Base-by-base conservation (phyloP, 1,140 invertebrate species). In the Doryteuthis pealeii region DNA sequence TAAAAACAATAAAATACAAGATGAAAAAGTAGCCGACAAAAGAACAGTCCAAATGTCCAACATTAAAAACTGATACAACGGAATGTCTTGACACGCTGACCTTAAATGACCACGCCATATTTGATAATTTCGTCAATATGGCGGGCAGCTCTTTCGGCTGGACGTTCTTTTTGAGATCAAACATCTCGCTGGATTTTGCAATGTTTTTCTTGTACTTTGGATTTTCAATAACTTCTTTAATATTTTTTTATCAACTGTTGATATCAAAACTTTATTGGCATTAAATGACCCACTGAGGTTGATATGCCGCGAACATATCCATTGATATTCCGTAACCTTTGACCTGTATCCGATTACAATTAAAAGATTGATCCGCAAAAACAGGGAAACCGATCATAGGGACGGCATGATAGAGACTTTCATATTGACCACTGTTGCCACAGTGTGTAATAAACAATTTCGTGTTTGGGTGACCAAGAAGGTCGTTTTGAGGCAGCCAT, bases 401-500 rank as follows among this genome's bases (percentile, higher is more conserved):
- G 6, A 94, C 92, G 10, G 91, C 93, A 78, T 90, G 92, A 79
- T 93, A 91, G 68, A 93, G 89, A 10, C 93, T 91, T 85, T 95
- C 94, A 54, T 91, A 92, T 1, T 91, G 91, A 26, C 93, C 91
- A 81, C 93, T 90, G 43, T 93, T 90, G 0, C 93, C 94, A 30
- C 91, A 92, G 78, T 95, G 93, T 0, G 92, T 91, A 74, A 94
- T 90, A 75, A 94, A 94, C 0, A 90, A 90, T 45, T 90, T 76
- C n/a, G 78, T 80, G 32, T 83, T 81, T 10, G 77, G 74, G 73
- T 84, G 81, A 90, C 90, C 93, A 45, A 95, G 88, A 35, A 95
- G 89, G 83, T 95, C 93, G 82, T 94, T 93, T 84, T 95, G 94
- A 0, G 94, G 93, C 78, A 94, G 87, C 93, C 94, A 95, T 65